These are phyloP conservation scores for Aethina tumida DNA, from an alignment of 1,140 invertebrate genomes.

Conservation along the genomic window DNA sequence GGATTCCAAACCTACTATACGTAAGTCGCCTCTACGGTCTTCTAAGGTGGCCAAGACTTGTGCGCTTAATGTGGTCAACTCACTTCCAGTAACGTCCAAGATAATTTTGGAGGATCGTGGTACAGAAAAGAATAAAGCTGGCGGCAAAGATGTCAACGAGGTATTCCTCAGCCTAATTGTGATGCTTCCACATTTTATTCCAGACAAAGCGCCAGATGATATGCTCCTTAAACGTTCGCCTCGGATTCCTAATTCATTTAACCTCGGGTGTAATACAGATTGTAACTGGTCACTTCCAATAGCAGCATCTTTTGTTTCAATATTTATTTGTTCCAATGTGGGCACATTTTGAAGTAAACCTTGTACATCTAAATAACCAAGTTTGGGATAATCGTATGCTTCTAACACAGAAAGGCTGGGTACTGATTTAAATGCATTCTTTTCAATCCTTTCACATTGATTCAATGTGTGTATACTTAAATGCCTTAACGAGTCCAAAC, in stretches of 20 bases:
- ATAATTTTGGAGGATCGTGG: slow-evolving; percentile 73
- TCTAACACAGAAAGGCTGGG: slow-evolving; percentile 57
- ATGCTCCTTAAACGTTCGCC: slow-evolving; percentile 67
- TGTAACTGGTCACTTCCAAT: slow-evolving; percentile 75
- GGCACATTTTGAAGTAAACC: slow-evolving; percentile 63
- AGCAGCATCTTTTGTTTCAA: slow-evolving; percentile 76
- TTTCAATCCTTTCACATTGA: slow-evolving; percentile 67
- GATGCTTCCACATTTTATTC: slow-evolving; percentile 58
- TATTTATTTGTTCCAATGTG: slow-evolving; percentile 59
- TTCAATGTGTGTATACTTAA: slow-evolving; percentile 58
- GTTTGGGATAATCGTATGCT: slow-evolving; percentile 61
- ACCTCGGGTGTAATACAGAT: slow-evolving; percentile 64
- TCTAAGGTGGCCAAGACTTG: slow-evolving; percentile 71
- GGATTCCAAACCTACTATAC: slow-evolving; percentile 56
- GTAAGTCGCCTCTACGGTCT: slow-evolving; percentile 63
- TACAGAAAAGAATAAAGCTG: slow-evolving; percentile 76
- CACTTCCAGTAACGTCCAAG: slow-evolving; percentile 68
- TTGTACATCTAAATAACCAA: slow-evolving; percentile 75
- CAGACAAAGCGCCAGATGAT: slow-evolving; percentile 71
- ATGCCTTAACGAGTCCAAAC: slow-evolving; percentile 40
- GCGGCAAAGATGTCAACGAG: slow-evolving; percentile 62
- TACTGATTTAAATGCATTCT: slow-evolving; percentile 65
- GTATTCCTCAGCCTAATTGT: slow-evolving; percentile 67
- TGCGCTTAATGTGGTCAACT: slow-evolving; percentile 60
- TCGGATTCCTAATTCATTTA: slow-evolving; percentile 61